Evolutionary conservation across 2,888 invertebrate genomes (phyloP), one percentile per base, ranked within the genome.

Genomic region (Lacanobia oleracea): DNA sequence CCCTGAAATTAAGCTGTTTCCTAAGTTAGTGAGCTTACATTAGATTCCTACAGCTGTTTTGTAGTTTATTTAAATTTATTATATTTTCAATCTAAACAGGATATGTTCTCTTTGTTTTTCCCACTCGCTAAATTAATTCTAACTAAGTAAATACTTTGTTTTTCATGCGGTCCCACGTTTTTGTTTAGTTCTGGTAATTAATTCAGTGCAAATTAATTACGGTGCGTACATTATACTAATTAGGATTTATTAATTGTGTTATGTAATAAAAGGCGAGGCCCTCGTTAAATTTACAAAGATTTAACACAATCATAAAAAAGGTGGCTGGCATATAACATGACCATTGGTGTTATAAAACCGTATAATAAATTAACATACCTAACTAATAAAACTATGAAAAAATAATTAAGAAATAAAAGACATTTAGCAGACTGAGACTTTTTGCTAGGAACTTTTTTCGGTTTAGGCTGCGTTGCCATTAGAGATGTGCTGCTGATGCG

Each of bases 111-210:
- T 27, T 62, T 51, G 27, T 54, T 62, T 54, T 54, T 12, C 16
- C 21, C 21, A 75, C 37, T 10, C 16, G 16, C 12, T 18, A 40
- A 21, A 50, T 50, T 33, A 45, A n/a, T n/a, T n/a, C 16, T 51
- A n/a, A 75, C 21, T 43, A 48, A 48, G 18, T 53, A 60, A 60
- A 45, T 48, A 67, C 21, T 48, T 59, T 3, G 6, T 45, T 40
- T 23, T 53, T 12, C 1, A 53, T 60, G 21, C 6, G 7, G 10
- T 64, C 45, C 18, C 72, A 72, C 63, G 72, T 21, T 78, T 72
- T 64, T 61, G 21, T 79, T 50, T 54, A 50, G 21, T 33, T 43
- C 2, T 43, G 27, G 1, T 50, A 45, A 56, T 51, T 61, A 54
- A 51, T 37, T 60, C 12, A 14, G 54, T 18, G n/a, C 16, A 69